Evolutionary conservation across 2,888 invertebrate species (phyloP).

Genomic region (Tupiocoris notatus): DNA sequence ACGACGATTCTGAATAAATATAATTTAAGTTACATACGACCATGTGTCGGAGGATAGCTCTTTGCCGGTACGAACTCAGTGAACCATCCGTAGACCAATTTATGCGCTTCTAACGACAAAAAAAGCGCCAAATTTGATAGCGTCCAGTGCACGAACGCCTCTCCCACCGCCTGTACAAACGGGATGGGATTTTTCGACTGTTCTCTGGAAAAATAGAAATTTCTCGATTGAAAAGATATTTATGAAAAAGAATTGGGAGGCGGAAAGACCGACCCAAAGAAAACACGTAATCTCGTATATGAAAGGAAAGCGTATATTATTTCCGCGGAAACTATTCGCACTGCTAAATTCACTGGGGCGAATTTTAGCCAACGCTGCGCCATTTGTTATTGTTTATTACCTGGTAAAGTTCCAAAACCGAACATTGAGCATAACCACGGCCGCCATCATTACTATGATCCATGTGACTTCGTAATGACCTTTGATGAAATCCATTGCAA

Average conservation of each 20-base stretch:
- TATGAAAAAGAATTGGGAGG: too few relatives aligned
- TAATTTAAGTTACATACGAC: background rate
- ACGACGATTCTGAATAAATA: background rate
- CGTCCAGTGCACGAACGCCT: background rate
- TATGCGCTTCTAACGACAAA: background rate
- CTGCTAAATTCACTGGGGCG: too few relatives aligned
- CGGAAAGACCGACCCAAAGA: too few relatives aligned
- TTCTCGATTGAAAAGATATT: background rate
- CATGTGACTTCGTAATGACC: constrained; percentile 13
- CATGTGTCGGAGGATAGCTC: background rate
- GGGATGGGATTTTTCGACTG: background rate
- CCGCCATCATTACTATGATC: background rate
- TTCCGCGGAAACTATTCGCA: too few relatives aligned
- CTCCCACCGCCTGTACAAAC: background rate
- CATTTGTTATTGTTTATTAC: too few relatives aligned
- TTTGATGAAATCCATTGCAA: background rate
- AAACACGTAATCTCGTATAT: too few relatives aligned
- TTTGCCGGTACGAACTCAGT: background rate
- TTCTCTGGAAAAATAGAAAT: too few relatives aligned
- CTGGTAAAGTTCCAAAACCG: constrained; percentile 9
- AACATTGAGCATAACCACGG: constrained; percentile 1
- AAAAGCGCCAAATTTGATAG: constrained; percentile 4
- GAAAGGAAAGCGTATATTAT: too few relatives aligned
- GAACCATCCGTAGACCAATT: background rate
- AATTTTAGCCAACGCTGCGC: too few relatives aligned